Evolutionary conservation across 2,113 vertebrate genomes (phyloP).

Genomic region (Scolopax mira): DNA sequence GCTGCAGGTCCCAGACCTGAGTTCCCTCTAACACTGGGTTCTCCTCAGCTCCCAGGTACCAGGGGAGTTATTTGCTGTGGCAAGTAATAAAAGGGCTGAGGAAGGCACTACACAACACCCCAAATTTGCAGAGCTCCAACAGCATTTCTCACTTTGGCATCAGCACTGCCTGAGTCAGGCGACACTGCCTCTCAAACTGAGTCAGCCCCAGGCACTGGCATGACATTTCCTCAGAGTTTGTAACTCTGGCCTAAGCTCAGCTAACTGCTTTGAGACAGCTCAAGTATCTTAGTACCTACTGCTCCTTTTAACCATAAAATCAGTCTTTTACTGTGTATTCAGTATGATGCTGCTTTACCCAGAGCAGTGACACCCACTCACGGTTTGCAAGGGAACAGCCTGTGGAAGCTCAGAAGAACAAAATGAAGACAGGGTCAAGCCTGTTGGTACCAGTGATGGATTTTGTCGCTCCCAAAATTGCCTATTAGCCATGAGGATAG

Average conservation of each 20-base stretch:
- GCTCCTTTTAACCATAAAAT: not conserved
- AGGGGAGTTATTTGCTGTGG: not conserved
- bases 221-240: not conserved
- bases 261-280: not conserved
- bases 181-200: rapidly evolving
- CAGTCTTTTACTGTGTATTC: not conserved
- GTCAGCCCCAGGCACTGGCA: not conserved
- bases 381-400: rapidly evolving
- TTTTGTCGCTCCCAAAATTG: not conserved
- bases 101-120: not conserved
- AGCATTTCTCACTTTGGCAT: not conserved
- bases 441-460: not conserved
- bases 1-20: not conserved
- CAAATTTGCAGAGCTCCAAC: not conserved
- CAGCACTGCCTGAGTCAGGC: not conserved
- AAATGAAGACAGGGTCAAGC: not conserved
- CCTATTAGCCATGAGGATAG: not conserved
- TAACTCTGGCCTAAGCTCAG: not conserved
- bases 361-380: not conserved
- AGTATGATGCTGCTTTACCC: not conserved
- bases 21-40: not conserved
- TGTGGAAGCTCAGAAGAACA: not conserved
- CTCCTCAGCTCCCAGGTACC: not conserved
- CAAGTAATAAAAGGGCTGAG: not conserved
- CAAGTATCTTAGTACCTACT: not conserved